These are phyloP conservation scores for Petrocephalus microphthalmus DNA, from an alignment of 2,113 vertebrate genomes.

Conservation along the genomic window DNA sequence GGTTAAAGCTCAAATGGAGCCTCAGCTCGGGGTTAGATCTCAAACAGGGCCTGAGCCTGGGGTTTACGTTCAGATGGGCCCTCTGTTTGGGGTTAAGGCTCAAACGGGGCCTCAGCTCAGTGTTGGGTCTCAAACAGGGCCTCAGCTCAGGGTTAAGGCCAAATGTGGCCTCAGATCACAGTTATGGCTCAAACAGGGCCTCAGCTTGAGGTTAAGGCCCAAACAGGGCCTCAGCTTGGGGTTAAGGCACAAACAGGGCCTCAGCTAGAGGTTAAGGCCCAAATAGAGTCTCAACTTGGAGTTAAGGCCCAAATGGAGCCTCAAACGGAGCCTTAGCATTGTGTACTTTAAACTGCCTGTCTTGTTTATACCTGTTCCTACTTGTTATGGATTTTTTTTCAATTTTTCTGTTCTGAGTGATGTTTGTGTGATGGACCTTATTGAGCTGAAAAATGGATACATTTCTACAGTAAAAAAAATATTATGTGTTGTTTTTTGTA, in stretches of 20 bases:
- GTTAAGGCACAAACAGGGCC: not conserved
- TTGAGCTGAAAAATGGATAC: not conserved
- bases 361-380: not conserved
- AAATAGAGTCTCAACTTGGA: too few relatives aligned
- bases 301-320: not conserved
- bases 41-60: too few relatives aligned
- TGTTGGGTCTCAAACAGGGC: too few relatives aligned
- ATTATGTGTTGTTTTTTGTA: not conserved
- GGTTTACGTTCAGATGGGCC: too few relatives aligned
- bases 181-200: not conserved
- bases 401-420: not conserved
- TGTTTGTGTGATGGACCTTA: not conserved
- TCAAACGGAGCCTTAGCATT: not conserved
- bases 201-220: not conserved
- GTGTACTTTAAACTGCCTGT: not conserved
- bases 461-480: not conserved
- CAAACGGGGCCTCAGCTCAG: not conserved
- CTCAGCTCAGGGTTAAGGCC: too few relatives aligned
- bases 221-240: not conserved
- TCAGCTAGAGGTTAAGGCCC: not conserved
- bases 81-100: too few relatives aligned
- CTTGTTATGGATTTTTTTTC: not conserved
- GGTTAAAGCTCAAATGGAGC: too few relatives aligned
- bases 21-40: too few relatives aligned
- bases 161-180: too few relatives aligned